These are phyloP conservation scores for Mesoclemmys tuberculata DNA, from an alignment of 2,113 vertebrate species.

Conservation along the genomic window DNA sequence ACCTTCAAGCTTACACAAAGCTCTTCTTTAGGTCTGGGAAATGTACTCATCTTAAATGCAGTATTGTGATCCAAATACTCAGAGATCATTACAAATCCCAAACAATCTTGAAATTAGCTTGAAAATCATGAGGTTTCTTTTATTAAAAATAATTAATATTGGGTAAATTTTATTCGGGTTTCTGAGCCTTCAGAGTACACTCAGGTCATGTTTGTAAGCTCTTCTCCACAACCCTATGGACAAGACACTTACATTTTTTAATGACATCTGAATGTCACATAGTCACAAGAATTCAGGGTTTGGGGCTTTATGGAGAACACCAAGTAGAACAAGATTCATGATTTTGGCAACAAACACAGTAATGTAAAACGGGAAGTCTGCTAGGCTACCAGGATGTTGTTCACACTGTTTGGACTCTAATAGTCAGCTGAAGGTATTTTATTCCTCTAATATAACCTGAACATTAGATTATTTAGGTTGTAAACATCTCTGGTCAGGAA, in stretches of 20 bases:
- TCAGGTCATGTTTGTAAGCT: background rate
- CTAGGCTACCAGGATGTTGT: background rate
- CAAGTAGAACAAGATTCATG: background rate
- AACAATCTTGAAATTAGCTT: background rate
- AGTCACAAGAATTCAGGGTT: background rate
- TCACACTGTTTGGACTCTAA: background rate
- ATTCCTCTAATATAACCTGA: background rate
- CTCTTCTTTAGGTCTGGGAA: background rate
- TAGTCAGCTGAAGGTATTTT: background rate
- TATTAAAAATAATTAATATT: background rate
- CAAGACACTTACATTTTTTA: background rate
- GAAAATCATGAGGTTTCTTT: background rate
- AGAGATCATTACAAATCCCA: background rate
- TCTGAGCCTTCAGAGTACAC: background rate
- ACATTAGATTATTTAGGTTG: background rate
- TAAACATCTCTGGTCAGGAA: background rate
- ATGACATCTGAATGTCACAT: background rate
- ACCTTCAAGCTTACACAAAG: background rate
- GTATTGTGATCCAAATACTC: background rate
- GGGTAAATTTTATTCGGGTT: background rate
- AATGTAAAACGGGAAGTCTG: background rate
- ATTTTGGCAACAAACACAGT: too few relatives aligned
- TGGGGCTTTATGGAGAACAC: too few relatives aligned
- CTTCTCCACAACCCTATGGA: background rate
- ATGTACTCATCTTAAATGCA: background rate